Evolutionary conservation across 2,113 vertebrate genomes (phyloP).

Genomic region (Guaruba guarouba): DNA sequence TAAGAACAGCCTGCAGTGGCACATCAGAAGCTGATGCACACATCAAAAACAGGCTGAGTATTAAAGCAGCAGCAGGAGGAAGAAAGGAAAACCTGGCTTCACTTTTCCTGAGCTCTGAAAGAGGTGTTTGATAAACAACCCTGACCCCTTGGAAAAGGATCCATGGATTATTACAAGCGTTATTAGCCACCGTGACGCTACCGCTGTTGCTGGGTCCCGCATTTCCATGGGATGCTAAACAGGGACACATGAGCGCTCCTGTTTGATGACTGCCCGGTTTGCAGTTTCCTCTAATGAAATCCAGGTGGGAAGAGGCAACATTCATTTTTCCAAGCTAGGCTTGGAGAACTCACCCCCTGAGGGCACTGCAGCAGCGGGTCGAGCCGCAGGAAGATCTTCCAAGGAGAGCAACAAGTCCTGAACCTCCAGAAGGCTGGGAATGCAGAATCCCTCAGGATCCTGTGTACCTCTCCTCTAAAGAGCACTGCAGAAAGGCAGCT

Average conservation of each 20-base stretch:
- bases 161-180: not conserved
- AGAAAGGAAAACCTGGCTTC: not conserved
- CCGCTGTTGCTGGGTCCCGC: not conserved
- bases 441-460: accelerated
- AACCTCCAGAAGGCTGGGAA: not conserved
- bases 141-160: not conserved
- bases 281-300: not conserved
- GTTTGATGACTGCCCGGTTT: not conserved
- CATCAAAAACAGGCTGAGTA: not conserved
- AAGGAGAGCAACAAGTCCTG: not conserved
- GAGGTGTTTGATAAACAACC: not conserved
- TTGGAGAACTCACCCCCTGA: not conserved
- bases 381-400: not conserved
- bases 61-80: constrained; percentile 6
- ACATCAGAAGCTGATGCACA: not conserved
- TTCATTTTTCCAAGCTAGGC: not conserved
- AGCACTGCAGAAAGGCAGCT: not conserved
- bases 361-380: accelerated
- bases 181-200: accelerated
- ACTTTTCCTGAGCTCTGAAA: not conserved
- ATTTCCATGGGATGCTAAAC: not conserved
- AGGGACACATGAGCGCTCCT: not conserved
- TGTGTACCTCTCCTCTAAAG: accelerated
- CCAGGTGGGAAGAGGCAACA: not conserved
- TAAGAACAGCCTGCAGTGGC: constrained; percentile 25